Evolutionary conservation across 2,113 vertebrate species (phyloP).

Genomic region (Rissa tridactyla): DNA sequence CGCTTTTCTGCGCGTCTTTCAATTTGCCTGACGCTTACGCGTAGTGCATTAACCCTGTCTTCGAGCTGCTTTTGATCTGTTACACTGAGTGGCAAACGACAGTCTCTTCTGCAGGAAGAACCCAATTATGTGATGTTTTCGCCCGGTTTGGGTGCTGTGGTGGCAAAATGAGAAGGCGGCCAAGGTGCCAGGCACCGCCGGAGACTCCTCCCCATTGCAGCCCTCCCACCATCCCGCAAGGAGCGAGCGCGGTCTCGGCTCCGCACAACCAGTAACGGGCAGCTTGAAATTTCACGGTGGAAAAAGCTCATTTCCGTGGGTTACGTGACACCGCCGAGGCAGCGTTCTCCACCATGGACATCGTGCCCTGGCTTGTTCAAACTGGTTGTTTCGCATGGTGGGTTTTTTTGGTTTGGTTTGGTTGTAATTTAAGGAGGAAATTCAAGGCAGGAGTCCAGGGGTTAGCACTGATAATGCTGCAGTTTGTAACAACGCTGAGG

Average conservation of each 20-base stretch:
- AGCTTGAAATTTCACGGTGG: background rate
- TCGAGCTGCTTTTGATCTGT: background rate
- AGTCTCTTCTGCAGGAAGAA: background rate
- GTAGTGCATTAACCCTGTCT: background rate
- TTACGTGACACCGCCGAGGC: background rate
- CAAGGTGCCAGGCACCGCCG: background rate
- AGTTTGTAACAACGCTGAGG: background rate
- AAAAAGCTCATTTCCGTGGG: background rate
- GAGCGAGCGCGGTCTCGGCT: rapidly evolving
- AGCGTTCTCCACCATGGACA: background rate
- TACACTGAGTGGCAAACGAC: background rate
- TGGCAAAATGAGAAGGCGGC: background rate
- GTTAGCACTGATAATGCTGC: background rate
- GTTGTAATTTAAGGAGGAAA: background rate
- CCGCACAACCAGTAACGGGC: background rate
- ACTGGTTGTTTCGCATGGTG: background rate
- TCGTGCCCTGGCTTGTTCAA: background rate
- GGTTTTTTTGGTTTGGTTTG: background rate
- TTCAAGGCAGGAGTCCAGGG: background rate
- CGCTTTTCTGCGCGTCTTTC: background rate
- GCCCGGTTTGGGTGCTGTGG: background rate
- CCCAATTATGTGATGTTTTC: rapidly evolving
- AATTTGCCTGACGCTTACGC: background rate
- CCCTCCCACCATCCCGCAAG: rapidly evolving
- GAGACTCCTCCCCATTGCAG: background rate